Percentiles rank a stretch among this genome's conserved stretches.
phyloP scores from a whole-genome alignment of 2,113 vertebrate genomes.

The Crypturellus undulatus region DNA sequence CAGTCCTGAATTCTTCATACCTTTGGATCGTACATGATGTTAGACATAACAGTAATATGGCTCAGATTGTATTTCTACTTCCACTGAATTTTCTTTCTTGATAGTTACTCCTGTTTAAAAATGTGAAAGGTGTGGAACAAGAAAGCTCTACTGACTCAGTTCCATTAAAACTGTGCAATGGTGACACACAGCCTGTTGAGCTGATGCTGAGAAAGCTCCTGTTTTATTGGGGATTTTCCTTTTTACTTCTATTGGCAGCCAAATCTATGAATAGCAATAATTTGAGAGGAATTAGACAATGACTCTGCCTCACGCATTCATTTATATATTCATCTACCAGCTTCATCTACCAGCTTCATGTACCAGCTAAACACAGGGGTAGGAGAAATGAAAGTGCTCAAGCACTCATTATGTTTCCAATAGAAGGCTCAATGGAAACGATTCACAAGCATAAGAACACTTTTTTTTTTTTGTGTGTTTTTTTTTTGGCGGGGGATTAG shows the following conservation, averaged over 20 bases:
- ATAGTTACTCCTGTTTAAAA: neutral
- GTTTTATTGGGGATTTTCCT: too few relatives aligned
- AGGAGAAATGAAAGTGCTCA: neutral
- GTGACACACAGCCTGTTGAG: neutral
- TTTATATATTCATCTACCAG: too few relatives aligned
- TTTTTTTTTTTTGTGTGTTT: neutral
- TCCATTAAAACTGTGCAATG: neutral
- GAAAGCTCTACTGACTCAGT: neutral
- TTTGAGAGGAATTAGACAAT: too few relatives aligned
- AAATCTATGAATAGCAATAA: too few relatives aligned
- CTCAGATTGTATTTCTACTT: neutral
- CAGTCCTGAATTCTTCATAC: neutral
- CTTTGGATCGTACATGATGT: neutral
- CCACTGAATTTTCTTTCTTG: neutral
- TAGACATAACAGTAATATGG: neutral
- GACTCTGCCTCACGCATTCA: too few relatives aligned
- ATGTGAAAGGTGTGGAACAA: neutral
- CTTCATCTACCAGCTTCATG: too few relatives aligned
- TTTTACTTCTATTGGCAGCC: too few relatives aligned
- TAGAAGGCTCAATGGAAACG: conserved; percentile 8
- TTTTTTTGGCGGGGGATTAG: neutral
- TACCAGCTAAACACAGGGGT: neutral
- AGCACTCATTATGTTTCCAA: neutral
- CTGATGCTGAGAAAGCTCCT: too few relatives aligned
- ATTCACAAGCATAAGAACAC: neutral